Base-by-base conservation (phyloP, 2,888 invertebrate species). In the Pseudanteris insignis region DNA sequence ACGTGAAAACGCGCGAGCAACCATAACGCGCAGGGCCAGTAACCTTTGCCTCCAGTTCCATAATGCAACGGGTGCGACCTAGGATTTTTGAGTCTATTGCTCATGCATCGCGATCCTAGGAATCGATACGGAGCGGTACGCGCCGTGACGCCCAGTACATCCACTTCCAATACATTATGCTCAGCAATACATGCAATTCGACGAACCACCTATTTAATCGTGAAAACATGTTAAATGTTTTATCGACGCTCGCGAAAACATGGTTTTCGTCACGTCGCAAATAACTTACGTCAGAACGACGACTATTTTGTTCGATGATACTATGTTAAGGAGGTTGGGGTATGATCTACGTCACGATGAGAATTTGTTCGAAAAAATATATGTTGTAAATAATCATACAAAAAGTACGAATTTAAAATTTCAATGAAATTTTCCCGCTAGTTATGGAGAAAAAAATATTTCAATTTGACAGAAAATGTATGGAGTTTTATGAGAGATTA, bases 61-160 rank as follows among this genome's bases (percentile, higher is more conserved):
- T 68, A 67, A 69, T 69, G 66, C 55, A 69, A 67, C 60, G 59
- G 47, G 46, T 41, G 44, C 63, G 59, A 57, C 58, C 57, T 43
- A 59, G 64, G 57, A 57, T 46, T 54, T 55, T 26, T 29, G 34
- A 46, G 41, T 18, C 53, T 59, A 66, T 64, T 62, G 53, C 8
- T 60, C 66, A 64, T 64, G 63, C 47, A 63, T 67, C 62, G 34
- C 37, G 63, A 67, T 60, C 53, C 29, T 29, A 30, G 24, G 18
- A 59, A 67, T 64, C 64, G 67, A 68, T 64, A 53, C 34, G 18
- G 34, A 18, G 18, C 18, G 48, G 68, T 59, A 43, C 51, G 48
- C 44, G 36, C 28, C 29, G 38, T 38, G 54, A 50, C 58, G 50
- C 15, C 26, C 14, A 13, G 21, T 28, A 36, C 24, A 14, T 30